Percentiles rank a stretch among this genome's conserved stretches.
Conservation (phyloP, 1,140 invertebrate species). For the Eciton burchellii region DNA sequence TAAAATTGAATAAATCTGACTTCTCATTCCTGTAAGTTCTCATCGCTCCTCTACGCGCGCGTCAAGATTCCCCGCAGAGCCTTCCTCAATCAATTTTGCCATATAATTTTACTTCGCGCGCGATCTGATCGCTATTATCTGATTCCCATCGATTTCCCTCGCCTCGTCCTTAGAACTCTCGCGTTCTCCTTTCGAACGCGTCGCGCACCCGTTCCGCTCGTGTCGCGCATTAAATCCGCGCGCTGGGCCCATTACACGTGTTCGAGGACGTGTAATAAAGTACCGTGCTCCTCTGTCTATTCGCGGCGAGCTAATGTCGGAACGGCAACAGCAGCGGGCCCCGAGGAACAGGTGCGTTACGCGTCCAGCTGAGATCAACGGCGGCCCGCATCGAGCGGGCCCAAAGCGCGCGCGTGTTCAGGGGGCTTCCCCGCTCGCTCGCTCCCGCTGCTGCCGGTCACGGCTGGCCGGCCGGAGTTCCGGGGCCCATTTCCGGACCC, state of each 20-base stretch:
- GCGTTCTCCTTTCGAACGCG: not conserved
- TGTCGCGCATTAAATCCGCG: slow-evolving; percentile 2
- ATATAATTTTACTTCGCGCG: not conserved
- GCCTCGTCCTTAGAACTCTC: not conserved
- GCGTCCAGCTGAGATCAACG: slow-evolving; percentile 60
- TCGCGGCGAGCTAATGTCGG: slow-evolving; percentile 56
- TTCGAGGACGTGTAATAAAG: slow-evolving; percentile 56
- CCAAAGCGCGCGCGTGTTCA: slow-evolving; percentile 71
- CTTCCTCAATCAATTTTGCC: not conserved
- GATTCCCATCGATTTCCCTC: not conserved
- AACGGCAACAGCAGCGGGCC: slow-evolving; percentile 53
- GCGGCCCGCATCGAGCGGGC: slow-evolving; percentile 67
- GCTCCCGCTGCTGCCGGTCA: slow-evolving; percentile 78
- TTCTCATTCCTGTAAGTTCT: too few relatives aligned
- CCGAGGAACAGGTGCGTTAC: slow-evolving; percentile 58
- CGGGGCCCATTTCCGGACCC: slow-evolving; percentile 84
- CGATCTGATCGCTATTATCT: not conserved
- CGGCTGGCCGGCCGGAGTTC: slow-evolving; percentile 83
- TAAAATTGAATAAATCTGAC: too few relatives aligned
- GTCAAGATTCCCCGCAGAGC: not conserved
- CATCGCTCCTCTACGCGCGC: not conserved
- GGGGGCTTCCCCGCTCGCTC: slow-evolving; percentile 62
- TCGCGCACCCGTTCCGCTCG: not conserved
- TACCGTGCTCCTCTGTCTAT: slow-evolving; percentile 40
- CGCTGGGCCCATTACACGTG: slow-evolving; percentile 37